A percentile compares a stretch with the other conserved stretches of the same genome.
Conservation (phyloP, 2,797 vertebrate species). For the Fistularia commersonii region DNA sequence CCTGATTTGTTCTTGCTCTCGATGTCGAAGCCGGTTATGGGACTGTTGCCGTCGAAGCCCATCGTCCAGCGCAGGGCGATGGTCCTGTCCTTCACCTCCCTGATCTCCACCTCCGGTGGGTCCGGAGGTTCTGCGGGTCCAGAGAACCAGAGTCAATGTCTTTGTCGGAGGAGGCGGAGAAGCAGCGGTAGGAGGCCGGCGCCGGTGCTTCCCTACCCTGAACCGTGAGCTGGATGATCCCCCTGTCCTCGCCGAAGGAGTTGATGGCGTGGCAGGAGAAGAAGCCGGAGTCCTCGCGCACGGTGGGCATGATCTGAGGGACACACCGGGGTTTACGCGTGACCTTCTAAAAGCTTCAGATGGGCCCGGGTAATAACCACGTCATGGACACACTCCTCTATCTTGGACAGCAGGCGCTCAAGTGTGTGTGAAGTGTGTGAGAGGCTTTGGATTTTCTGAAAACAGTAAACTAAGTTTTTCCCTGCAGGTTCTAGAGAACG, state of each 20-base stretch:
- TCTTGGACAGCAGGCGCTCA: no score
- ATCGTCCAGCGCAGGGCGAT: constrained; percentile 97
- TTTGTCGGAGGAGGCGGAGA: neutral
- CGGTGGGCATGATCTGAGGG: constrained; percentile 90
- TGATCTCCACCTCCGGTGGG: constrained; percentile 95
- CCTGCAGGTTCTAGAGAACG: no score
- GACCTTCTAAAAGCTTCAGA: no score
- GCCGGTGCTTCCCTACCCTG: constrained; percentile 78
- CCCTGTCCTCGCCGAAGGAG: constrained; percentile 96
- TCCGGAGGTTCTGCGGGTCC: constrained; percentile 86
- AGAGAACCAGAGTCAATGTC: no score
- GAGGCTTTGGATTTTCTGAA: no score
- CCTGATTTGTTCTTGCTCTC: constrained; percentile 99
- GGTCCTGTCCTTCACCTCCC: constrained; percentile 92
- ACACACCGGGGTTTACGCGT: neutral
- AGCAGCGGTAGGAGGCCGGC: no score
- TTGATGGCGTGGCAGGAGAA: constrained; percentile 99
- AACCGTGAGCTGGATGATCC: constrained; percentile 97
- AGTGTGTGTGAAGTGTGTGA: no score
- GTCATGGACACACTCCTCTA: no score
- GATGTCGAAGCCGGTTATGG: constrained; percentile 95
- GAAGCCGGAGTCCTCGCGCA: constrained; percentile 96
- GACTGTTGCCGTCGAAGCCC: constrained; percentile 98
- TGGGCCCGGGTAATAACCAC: no score
- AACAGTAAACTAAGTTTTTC: no score